phyloP scores from a whole-genome alignment of 2,888 invertebrate species.

The Tetragonula carbonaria region DNA sequence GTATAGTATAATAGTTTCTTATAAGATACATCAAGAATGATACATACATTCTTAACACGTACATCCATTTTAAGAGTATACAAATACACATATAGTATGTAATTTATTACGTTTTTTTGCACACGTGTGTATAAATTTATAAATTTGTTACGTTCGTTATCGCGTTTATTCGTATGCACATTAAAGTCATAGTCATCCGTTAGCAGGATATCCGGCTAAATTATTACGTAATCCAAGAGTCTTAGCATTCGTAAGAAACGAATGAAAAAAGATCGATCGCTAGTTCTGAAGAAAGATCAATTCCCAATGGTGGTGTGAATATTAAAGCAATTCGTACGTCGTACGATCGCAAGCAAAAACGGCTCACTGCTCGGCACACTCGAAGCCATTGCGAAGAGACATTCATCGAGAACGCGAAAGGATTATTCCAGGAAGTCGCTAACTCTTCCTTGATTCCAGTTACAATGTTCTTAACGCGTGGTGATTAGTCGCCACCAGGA shows the following conservation, averaged over 20 bases:
- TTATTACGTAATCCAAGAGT: not conserved
- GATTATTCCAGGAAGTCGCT: slow-evolving; percentile 49
- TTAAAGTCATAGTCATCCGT: no score
- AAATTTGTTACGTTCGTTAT: no score
- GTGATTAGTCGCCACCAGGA: slow-evolving; percentile 51
- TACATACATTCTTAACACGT: no score
- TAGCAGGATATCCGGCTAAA: not conserved
- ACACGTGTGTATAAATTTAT: no score
- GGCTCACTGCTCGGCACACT: not conserved
- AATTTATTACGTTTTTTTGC: no score
- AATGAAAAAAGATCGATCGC: not conserved
- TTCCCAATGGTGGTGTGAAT: not conserved
- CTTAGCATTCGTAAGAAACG: not conserved
- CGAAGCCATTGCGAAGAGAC: not conserved
- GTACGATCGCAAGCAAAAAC: not conserved
- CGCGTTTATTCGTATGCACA: no score
- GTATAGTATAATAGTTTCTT: no score
- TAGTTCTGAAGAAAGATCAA: not conserved
- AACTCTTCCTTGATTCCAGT: slow-evolving; percentile 21
- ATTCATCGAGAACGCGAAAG: slow-evolving; percentile 49
- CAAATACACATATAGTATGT: no score
- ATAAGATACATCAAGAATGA: no score
- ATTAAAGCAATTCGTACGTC: not conserved
- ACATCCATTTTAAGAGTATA: no score
- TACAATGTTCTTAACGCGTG: slow-evolving; percentile 19